Base-by-base conservation (phyloP, 2,113 vertebrate species). In the Triplophysa dalaica region DNA sequence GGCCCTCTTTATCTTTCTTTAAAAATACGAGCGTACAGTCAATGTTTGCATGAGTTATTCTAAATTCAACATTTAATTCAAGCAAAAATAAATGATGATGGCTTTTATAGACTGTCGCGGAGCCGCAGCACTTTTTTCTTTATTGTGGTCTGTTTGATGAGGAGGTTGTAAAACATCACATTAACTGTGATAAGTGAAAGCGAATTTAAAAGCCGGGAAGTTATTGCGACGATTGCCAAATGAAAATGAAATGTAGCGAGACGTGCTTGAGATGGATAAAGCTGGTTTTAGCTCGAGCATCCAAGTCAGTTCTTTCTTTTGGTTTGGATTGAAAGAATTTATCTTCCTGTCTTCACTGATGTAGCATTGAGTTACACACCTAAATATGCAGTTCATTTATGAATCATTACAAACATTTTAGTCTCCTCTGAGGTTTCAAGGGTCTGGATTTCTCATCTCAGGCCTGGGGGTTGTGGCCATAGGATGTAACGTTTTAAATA, bases 1-100 rank as follows among this genome's bases (percentile, higher is more conserved):
- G 84, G 81, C 90, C 77, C 12, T 29, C 87, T 84, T 87, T 80
- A 82, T 88, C 85, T 87, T 82, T 91, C 85, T 87, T 86, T 87
- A 85, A 80, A 83, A 85, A 73, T 87, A 86, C 61, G 62, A 75
- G 61, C 58, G 1, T 48, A 29, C 41, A 75, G 8, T 75, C 58
- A 63, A n/a, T 75, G 58, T 75, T 63, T 75, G 72, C 72, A 75
- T 48, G 72, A 75, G 38, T 75, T 58, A 58, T 21, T 58, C 8
- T 58, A 21, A 58, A 58, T 58, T 43, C 22, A 24, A 45, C 72
- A 62, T 75, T 45, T 26, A 26, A 62, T 75, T 75, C 58, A 75
- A 62, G 56, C 56, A 43, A 77, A 82, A 77, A 70, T 78, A 33
- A 67, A 62, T 75, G 83, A 81, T 45, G 52, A 86, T 89, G 83